These are phyloP conservation scores for Andrena dorsata DNA, from an alignment of 2,888 invertebrate genomes.

Conservation along the genomic window DNA sequence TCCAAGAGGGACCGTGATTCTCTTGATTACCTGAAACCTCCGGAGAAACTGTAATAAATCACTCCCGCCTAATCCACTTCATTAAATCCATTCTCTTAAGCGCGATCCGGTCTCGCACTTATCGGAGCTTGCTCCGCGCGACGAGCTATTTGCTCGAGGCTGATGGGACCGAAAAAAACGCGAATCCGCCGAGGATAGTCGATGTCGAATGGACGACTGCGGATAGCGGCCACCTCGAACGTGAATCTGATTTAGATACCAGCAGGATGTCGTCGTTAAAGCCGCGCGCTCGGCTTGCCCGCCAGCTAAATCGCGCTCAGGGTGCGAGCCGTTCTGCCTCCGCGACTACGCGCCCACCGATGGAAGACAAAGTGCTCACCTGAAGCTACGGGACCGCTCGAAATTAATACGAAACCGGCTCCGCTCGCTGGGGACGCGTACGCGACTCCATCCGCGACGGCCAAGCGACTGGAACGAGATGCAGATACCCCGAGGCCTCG, in stretches of 20 bases:
- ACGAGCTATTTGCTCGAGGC: neutral
- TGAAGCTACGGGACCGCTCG: slow-evolving; percentile 52
- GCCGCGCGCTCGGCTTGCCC: slow-evolving; percentile 25
- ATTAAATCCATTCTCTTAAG: neutral
- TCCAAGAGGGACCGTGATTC: no score
- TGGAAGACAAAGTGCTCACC: slow-evolving; percentile 66
- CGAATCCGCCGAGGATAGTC: neutral
- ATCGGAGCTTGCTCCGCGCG: neutral
- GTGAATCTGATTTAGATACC: slow-evolving; percentile 51
- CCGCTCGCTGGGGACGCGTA: neutral
- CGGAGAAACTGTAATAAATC: no score
- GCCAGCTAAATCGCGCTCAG: slow-evolving; percentile 41
- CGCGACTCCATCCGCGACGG: slow-evolving; percentile 18
- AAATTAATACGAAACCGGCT: slow-evolving; percentile 70
- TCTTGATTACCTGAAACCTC: no score
- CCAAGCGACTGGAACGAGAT: slow-evolving; percentile 59
- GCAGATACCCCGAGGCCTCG: slow-evolving; percentile 60
- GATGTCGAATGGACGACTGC: neutral
- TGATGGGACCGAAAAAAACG: neutral
- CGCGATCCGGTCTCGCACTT: neutral
- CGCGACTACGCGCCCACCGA: slow-evolving; percentile 34
- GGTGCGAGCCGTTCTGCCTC: slow-evolving; percentile 47
- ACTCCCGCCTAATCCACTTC: neutral
- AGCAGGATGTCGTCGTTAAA: slow-evolving; percentile 47
- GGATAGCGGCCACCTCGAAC: slow-evolving; percentile 20